Conservation (phyloP, 2,888 invertebrate genomes). For the Troilus luridus region DNA sequence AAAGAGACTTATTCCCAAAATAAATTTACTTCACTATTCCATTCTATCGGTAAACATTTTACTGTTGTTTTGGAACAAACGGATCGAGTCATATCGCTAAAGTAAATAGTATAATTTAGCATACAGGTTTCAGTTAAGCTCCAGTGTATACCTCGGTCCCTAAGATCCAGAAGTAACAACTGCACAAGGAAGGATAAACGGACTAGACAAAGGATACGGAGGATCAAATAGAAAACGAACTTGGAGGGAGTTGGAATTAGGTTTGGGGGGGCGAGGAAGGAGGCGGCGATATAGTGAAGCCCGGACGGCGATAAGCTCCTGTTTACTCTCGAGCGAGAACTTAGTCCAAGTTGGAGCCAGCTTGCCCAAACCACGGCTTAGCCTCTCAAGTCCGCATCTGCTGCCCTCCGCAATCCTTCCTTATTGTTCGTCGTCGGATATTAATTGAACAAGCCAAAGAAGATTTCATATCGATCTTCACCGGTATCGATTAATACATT, state of each 20-base stretch:
- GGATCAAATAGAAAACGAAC: slow-evolving; percentile 2
- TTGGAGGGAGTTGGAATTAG: background rate
- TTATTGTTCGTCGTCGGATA: background rate
- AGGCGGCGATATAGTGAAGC: background rate
- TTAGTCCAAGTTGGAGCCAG: slow-evolving; percentile 5
- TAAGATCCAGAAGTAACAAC: background rate
- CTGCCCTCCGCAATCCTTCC: background rate
- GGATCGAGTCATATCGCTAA: no score
- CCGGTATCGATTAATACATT: background rate
- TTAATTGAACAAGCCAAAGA: background rate
- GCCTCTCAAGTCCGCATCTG: background rate
- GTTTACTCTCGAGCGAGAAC: slow-evolving; percentile 28
- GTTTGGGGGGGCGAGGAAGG: background rate
- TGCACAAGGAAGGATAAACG: background rate
- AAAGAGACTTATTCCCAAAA: no score
- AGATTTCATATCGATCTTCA: background rate
- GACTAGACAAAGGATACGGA: background rate
- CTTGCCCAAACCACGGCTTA: background rate
- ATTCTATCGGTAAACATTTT: no score
- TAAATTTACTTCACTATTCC: no score
- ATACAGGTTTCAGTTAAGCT: no score
- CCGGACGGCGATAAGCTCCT: background rate
- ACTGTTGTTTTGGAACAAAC: no score
- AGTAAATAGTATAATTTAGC: no score
- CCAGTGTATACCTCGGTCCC: no score